Conservation (phyloP, 2,113 vertebrate species). For the Lophotis ruficrista region DNA sequence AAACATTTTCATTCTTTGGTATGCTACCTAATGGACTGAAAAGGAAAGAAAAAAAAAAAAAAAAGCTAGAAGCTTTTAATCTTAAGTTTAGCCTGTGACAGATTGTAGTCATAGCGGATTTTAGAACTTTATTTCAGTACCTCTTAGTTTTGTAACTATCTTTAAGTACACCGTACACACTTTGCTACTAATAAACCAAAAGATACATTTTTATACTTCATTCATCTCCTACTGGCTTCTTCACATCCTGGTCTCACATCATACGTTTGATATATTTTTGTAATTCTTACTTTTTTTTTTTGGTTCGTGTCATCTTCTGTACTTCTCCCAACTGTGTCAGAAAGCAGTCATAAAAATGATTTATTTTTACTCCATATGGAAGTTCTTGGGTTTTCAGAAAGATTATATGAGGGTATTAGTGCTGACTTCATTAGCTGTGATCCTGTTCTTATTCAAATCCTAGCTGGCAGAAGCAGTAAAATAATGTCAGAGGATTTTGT, state of each 20-base stretch:
- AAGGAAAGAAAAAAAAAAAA: neutral
- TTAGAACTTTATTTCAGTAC: neutral
- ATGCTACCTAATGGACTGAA: neutral
- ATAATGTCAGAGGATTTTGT: neutral
- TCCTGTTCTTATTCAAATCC: slow-evolving; percentile 23
- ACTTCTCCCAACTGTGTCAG: neutral
- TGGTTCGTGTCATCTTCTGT: neutral
- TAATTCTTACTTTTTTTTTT: neutral
- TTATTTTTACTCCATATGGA: slow-evolving; percentile 11
- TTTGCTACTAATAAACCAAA: neutral
- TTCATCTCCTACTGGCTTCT: neutral
- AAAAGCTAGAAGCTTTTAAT: neutral
- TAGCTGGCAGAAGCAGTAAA: neutral
- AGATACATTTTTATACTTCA: neutral
- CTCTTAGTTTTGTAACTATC: neutral
- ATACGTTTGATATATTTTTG: neutral
- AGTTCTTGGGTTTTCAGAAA: neutral
- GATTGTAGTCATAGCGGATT: neutral
- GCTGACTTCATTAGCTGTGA: slow-evolving; percentile 37
- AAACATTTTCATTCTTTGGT: neutral
- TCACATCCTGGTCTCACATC: neutral
- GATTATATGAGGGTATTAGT: slow-evolving; percentile 20
- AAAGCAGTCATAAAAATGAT: neutral
- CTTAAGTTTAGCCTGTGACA: neutral
- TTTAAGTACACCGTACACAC: neutral